Evolutionary conservation across 1,140 invertebrate genomes (phyloP).

Genomic region (Tetramorium simillimum): DNA sequence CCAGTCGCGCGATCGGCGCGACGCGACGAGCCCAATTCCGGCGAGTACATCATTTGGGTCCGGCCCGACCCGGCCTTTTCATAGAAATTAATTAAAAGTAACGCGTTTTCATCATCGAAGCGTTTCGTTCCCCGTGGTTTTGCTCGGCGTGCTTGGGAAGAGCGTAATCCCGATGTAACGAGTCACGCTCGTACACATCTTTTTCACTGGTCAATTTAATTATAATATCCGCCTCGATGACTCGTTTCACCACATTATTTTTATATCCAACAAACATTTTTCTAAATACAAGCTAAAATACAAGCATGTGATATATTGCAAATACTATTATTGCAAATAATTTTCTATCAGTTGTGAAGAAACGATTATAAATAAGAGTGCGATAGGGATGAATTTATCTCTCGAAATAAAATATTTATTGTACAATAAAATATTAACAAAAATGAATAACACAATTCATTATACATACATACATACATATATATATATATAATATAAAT

Average conservation of each 20-base stretch:
- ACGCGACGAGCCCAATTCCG: slow-evolving; percentile 12
- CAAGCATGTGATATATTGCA: background rate
- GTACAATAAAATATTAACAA: background rate
- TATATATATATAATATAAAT: background rate
- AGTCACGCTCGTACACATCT: slow-evolving; percentile 9
- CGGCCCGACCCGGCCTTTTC: background rate
- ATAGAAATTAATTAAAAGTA: slow-evolving; percentile 57
- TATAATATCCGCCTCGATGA: slow-evolving; percentile 29
- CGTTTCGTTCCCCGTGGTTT: slow-evolving; percentile 22
- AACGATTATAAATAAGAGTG: background rate
- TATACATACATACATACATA: too few relatives aligned
- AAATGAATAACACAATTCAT: background rate
- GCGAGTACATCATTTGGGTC: slow-evolving; percentile 22
- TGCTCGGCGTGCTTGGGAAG: background rate
- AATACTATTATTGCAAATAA: background rate
- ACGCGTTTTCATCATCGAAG: slow-evolving; percentile 24
- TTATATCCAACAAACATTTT: background rate
- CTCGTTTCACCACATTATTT: slow-evolving; percentile 8
- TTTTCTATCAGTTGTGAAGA: background rate
- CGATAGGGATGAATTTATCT: background rate
- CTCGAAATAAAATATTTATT: background rate
- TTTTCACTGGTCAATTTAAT: slow-evolving; percentile 50
- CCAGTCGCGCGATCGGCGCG: slow-evolving; percentile 43
- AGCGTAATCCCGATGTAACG: slow-evolving; percentile 24
- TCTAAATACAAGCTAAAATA: background rate